Percentiles rank a stretch among this genome's conserved stretches.
Conservation (phyloP, 2,113 vertebrate species). For the Dipodomys ordii region DNA sequence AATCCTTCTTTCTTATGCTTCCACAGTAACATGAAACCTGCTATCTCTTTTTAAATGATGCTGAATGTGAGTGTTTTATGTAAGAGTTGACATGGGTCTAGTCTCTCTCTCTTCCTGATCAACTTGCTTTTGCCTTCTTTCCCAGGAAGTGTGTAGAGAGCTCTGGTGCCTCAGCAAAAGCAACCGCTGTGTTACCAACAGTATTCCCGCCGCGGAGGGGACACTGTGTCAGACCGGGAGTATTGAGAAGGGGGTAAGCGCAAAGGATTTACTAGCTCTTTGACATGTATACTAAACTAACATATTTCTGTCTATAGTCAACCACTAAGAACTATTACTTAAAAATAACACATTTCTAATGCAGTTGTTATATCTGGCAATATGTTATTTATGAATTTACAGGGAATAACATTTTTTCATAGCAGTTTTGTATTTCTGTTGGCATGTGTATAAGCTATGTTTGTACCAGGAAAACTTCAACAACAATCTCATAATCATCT, state of each 20-base stretch:
- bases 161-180: constrained; percentile 99
- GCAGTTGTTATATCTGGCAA: not conserved
- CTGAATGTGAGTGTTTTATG: not conserved
- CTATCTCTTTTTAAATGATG: constrained; percentile 49
- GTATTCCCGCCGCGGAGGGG: constrained; percentile 98
- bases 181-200: constrained; percentile 99
- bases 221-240: constrained; percentile 97
- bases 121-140: constrained; percentile 99
- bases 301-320: constrained; percentile 44
- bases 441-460: not conserved
- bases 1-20: not conserved
- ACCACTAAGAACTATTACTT: constrained; percentile 15
- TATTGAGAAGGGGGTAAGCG: constrained; percentile 98
- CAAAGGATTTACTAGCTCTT: constrained; percentile 59
- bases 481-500: constrained; percentile 16
- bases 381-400: not conserved
- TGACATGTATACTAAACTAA: constrained; percentile 32
- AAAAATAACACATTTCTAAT: constrained; percentile 47
- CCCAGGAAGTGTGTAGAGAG: constrained; percentile 99
- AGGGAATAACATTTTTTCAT: constrained; percentile 6
- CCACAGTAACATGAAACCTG: not conserved
- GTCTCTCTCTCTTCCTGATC: constrained; percentile 90
- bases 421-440: constrained; percentile 30
- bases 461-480: constrained; percentile 6
- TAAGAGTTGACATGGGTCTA: constrained; percentile 48